These are phyloP conservation scores for Drosophila vallismaia DNA, from an alignment of 2,888 invertebrate genomes.

Conservation along the genomic window DNA sequence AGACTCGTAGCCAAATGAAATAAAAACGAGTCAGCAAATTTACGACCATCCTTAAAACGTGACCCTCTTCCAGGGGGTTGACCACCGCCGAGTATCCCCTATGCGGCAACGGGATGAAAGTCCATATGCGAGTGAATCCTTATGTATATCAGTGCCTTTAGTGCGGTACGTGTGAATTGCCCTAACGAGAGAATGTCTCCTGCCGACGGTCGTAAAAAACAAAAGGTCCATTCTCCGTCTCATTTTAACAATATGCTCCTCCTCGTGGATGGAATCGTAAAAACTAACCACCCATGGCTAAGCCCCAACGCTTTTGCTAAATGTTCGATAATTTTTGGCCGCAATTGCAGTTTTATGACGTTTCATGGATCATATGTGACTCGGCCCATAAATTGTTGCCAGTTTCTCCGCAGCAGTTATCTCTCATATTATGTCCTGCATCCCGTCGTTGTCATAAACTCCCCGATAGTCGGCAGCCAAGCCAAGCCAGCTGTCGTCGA, in stretches of 20 bases:
- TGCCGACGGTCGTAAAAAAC: conserved; percentile 47
- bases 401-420: conserved; percentile 41
- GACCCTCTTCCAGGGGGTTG: conserved; percentile 40
- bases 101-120: conserved; percentile 3
- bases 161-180: conserved; percentile 71
- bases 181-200: conserved; percentile 38
- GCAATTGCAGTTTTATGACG: conserved; percentile 75
- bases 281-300: conserved; percentile 66
- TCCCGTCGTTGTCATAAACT: conserved; percentile 37
- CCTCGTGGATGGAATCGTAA: conserved; percentile 52
- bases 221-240: conserved; percentile 36
- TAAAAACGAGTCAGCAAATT: conserved; percentile 47
- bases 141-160: conserved; percentile 71
- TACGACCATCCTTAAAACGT: conserved; percentile 49
- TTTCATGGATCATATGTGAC: conserved; percentile 69
- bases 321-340: conserved; percentile 78
- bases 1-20: conserved; percentile 31
- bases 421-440: conserved; percentile 27
- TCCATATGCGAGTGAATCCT: conserved; percentile 40
- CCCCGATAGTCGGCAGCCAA: conserved; percentile 28
- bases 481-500: conserved; percentile 68
- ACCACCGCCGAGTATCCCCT: conserved; percentile 27
- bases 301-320: conserved; percentile 70
- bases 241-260: neutral
- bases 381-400: conserved; percentile 66